A percentile compares a stretch with the other conserved stretches of the same genome.
phyloP scores from a whole-genome alignment of 2,113 vertebrate species.

The Patagioenas fasciata region DNA sequence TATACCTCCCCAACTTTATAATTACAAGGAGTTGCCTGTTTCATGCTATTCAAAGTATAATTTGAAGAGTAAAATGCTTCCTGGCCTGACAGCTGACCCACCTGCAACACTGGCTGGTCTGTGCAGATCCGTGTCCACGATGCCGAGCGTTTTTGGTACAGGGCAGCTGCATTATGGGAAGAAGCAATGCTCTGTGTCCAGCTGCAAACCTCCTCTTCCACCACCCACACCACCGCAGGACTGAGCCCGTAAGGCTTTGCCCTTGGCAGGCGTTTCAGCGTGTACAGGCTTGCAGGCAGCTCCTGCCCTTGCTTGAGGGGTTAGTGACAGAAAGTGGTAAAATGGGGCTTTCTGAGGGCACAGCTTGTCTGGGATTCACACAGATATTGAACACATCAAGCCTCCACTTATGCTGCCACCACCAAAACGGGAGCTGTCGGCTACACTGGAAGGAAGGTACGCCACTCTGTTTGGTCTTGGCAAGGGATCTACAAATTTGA shows the following conservation, averaged over 20 bases:
- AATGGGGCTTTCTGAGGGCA: neutral
- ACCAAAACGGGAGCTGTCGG: neutral
- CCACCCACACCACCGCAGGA: neutral
- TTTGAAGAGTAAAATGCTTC: neutral
- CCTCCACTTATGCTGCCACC: neutral
- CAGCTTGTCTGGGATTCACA: neutral
- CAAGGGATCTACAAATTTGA: too few relatives aligned
- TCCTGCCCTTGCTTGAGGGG: neutral
- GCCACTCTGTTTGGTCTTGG: neutral
- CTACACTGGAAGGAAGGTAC: neutral
- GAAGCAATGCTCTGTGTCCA: fast-evolving
- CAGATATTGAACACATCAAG: fast-evolving
- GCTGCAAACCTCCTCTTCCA: neutral
- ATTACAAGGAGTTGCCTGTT: neutral
- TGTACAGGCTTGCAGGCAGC: neutral
- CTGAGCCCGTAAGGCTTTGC: fast-evolving
- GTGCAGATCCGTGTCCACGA: fast-evolving
- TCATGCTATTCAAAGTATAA: neutral
- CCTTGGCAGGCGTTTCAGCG: neutral
- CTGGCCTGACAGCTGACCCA: neutral
- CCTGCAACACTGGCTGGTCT: fast-evolving
- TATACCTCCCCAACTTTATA: neutral
- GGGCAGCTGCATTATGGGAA: neutral
- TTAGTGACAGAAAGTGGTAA: neutral
- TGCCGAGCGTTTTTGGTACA: neutral